Conservation (phyloP, 1,140 invertebrate genomes). For the Geopemphigus sp. region DNA sequence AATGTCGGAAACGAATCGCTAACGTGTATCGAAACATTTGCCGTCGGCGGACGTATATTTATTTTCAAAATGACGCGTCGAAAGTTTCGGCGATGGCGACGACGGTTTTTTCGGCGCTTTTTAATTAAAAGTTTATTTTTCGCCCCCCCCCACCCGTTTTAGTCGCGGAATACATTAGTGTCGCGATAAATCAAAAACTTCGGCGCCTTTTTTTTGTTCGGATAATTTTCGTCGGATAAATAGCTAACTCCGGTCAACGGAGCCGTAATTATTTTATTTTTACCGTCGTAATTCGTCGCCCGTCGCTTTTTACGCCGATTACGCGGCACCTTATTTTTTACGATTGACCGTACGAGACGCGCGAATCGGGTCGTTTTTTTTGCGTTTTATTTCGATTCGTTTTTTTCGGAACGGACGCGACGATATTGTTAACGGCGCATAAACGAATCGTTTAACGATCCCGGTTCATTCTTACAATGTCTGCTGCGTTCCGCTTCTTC, state of each 20-base stretch:
- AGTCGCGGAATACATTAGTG: background rate
- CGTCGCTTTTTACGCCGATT: no score
- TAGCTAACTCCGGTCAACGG: background rate
- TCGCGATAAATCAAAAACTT: conserved; percentile 37
- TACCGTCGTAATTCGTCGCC: background rate
- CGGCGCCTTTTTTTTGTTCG: background rate
- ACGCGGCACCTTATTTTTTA: no score
- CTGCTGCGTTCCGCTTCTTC: conserved; percentile 71
- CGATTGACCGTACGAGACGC: no score
- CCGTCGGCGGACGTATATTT: background rate
- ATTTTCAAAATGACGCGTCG: background rate
- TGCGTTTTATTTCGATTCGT: no score
- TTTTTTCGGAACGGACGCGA: no score
- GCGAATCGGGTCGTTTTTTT: no score
- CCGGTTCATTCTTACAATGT: conserved; percentile 52
- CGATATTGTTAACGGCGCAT: background rate
- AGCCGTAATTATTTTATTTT: background rate
- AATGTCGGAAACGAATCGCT: no score
- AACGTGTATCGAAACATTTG: background rate
- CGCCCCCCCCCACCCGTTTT: background rate
- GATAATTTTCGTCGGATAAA: background rate
- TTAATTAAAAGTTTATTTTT: conserved; percentile 36
- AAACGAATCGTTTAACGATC: background rate
- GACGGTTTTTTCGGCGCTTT: background rate
- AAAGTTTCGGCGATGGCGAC: conserved; percentile 8